Evolutionary conservation across 2,888 invertebrate species (phyloP).

Genomic region (Thera obeliscata): DNA sequence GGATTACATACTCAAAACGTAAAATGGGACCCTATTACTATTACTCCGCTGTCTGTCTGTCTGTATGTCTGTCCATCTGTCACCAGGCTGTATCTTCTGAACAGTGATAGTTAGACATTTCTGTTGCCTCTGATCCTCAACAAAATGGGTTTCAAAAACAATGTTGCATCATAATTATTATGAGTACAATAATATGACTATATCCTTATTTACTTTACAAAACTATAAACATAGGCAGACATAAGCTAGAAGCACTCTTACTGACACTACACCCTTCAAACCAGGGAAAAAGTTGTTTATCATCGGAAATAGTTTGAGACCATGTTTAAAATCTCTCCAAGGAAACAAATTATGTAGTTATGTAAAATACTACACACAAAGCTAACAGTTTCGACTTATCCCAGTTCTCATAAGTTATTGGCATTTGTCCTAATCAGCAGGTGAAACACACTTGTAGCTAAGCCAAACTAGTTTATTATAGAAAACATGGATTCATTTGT

Average conservation of each 20-base stretch:
- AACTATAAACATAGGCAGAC: background rate
- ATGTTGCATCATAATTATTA: background rate
- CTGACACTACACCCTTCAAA: background rate
- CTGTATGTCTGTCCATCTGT: too few relatives aligned
- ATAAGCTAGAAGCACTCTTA: background rate
- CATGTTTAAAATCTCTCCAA: background rate
- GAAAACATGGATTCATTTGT: slow-evolving; percentile 15
- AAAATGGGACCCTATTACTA: too few relatives aligned
- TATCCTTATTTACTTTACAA: background rate
- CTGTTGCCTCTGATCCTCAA: background rate
- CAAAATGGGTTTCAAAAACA: background rate
- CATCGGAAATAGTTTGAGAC: background rate
- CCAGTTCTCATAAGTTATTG: slow-evolving; percentile 14
- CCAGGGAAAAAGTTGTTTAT: background rate
- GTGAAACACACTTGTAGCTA: slow-evolving; percentile 21
- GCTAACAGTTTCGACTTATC: slow-evolving; percentile 7
- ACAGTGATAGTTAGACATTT: too few relatives aligned
- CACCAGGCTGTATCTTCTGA: too few relatives aligned
- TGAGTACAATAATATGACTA: background rate
- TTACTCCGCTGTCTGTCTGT: too few relatives aligned
- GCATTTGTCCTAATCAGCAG: slow-evolving; percentile 31
- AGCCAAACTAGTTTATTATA: slow-evolving; percentile 6
- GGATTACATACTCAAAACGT: too few relatives aligned
- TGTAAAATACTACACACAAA: background rate
- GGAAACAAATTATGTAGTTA: background rate